Conservation (phyloP, 2,113 vertebrate species). For the Cercopithecus mona region DNA sequence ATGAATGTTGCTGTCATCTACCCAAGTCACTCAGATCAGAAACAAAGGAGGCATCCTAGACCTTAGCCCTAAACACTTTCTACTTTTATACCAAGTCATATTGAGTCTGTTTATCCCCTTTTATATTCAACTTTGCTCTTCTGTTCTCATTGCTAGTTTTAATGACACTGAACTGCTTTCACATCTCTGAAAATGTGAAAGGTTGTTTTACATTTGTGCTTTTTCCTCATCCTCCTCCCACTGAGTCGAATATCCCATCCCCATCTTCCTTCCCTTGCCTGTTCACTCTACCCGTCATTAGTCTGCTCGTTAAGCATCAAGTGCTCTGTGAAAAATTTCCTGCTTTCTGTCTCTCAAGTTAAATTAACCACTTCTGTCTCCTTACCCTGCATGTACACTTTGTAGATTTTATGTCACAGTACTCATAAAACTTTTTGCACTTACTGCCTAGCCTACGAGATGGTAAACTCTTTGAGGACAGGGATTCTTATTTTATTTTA, state of each 20-base stretch:
- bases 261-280: neutral
- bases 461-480: neutral
- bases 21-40: neutral
- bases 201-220: neutral
- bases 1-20: neutral
- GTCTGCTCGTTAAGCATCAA: neutral
- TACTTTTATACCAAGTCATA: neutral
- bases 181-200: neutral
- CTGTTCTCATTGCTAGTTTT: neutral
- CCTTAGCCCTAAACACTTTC: neutral
- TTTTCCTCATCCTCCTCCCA: neutral
- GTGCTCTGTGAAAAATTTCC: neutral
- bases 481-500: neutral
- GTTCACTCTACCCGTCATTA: neutral
- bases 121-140: neutral
- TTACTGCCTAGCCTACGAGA: neutral
- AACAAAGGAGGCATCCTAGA: neutral
- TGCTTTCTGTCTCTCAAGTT: neutral
- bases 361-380: neutral
- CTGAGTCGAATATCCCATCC: neutral
- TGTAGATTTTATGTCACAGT: neutral
- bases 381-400: neutral
- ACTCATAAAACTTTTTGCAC: neutral
- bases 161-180: neutral
- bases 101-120: neutral